Evolutionary conservation across 2,113 vertebrate species (phyloP).

Genomic region (Danio rerio): DNA sequence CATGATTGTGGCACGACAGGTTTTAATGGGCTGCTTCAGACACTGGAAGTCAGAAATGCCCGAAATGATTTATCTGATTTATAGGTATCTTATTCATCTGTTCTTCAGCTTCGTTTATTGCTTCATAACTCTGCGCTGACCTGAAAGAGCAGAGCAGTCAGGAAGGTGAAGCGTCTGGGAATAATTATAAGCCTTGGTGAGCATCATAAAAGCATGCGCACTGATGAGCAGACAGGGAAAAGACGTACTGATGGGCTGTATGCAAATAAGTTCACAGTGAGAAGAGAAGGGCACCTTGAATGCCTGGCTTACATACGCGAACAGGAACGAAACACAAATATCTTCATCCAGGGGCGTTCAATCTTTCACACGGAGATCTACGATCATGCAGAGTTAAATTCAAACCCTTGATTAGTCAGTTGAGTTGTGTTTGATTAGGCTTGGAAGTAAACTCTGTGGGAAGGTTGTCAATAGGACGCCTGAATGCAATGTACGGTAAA

Average conservation of each 20-base stretch:
- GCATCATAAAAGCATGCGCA: constrained; percentile 32
- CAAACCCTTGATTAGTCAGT: not conserved
- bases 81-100: constrained; percentile 55
- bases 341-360: not conserved
- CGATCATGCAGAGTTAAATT: not conserved
- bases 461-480: constrained; percentile 58
- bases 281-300: constrained; percentile 54
- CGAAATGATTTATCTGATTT: constrained; percentile 35
- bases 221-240: constrained; percentile 34
- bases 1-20: not conserved
- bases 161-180: constrained; percentile 41
- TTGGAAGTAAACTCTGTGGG: constrained; percentile 4
- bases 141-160: constrained; percentile 29
- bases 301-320: not conserved
- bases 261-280: constrained; percentile 42
- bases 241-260: constrained; percentile 41
- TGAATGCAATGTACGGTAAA: not conserved
- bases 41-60: constrained; percentile 2
- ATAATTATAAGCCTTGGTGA: constrained; percentile 52
- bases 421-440: constrained; percentile 6
- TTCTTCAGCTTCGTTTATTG: constrained; percentile 39
- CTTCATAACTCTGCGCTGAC: constrained; percentile 39
- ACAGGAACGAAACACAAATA: constrained; percentile 25
- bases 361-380: not conserved
- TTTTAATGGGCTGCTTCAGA: constrained; percentile 26